phyloP scores from a whole-genome alignment of 1,140 invertebrate species.

The Papilio xuthus region DNA sequence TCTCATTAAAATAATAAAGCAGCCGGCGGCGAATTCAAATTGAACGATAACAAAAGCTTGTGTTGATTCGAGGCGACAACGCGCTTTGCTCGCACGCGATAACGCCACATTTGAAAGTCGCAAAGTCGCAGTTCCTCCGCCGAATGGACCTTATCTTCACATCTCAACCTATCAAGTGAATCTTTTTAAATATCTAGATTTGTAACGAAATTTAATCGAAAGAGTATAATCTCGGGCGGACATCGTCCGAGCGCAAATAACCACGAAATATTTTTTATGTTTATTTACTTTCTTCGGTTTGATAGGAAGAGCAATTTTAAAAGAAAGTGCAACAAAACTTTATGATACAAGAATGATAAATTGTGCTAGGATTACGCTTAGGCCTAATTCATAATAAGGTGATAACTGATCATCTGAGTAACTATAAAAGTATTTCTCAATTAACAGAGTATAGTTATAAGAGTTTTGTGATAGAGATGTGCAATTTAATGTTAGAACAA shows the following conservation, averaged over 20 bases:
- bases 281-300: neutral
- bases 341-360: too few relatives aligned
- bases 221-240: neutral
- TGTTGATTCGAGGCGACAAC: conserved; percentile 72
- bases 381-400: neutral
- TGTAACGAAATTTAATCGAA: conserved; percentile 3
- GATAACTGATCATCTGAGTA: too few relatives aligned
- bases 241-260: neutral
- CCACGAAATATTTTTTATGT: neutral
- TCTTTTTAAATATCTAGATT: conserved; percentile 4
- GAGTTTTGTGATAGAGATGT: neutral
- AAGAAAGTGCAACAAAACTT: neutral
- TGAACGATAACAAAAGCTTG: conserved; percentile 80
- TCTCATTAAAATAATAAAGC: conserved; percentile 81
- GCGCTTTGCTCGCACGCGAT: conserved; percentile 55
- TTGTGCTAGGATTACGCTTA: neutral
- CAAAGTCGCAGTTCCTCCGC: conserved; percentile 41
- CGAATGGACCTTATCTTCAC: conserved; percentile 24
- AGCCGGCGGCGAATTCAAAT: conserved; percentile 78
- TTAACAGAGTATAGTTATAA: neutral
- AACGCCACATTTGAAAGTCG: conserved; percentile 45
- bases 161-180: conserved; percentile 22
- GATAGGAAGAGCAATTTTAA: neutral
- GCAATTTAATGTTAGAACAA: conserved; percentile 63
- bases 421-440: too few relatives aligned